Percentiles rank a stretch among this genome's conserved stretches.
These are phyloP conservation scores for Therioaphis trifolii DNA, from an alignment of 2,888 invertebrate genomes.

Conservation along the genomic window DNA sequence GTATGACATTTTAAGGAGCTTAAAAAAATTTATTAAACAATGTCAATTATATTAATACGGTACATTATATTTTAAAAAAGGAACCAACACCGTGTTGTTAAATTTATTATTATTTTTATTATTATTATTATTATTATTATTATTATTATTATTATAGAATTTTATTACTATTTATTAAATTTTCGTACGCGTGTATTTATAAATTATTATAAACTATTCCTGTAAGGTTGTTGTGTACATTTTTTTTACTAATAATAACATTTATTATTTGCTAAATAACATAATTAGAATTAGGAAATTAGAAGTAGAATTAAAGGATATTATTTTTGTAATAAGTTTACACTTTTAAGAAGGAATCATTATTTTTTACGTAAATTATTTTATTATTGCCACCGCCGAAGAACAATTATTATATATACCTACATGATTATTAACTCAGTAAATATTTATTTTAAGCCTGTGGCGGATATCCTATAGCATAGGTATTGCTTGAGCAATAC, in stretches of 20 bases:
- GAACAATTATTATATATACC: conserved; percentile 21
- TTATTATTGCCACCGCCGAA: conserved; percentile 10
- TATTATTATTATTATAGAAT: conserved; percentile 17
- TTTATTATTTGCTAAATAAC: conserved; percentile 31
- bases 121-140: conserved; percentile 36
- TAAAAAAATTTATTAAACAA: not conserved
- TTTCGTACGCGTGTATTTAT: conserved; percentile 24
- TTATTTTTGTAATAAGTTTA: conserved; percentile 35
- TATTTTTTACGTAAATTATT: conserved; percentile 40
- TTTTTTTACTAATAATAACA: conserved; percentile 41
- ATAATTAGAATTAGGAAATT: conserved; percentile 4
- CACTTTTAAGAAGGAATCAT: conserved; percentile 27
- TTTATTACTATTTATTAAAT: conserved; percentile 56
- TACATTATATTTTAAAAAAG: conserved; percentile 4
- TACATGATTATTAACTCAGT: too few species aligned
- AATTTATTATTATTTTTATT: conserved; percentile 10
- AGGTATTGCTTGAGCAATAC: too few species aligned
- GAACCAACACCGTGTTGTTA: conserved; percentile 35
- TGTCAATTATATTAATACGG: conserved; percentile 5
- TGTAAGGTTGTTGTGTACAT: conserved; percentile 49
- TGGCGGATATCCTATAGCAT: too few species aligned
- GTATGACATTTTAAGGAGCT: conserved; percentile 15
- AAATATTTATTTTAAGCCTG: not conserved
- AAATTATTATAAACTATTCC: conserved; percentile 29
- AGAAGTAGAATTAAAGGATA: conserved; percentile 15